Base-by-base conservation (phyloP, 2,113 vertebrate genomes). In the Hippoglossus stenolepis region DNA sequence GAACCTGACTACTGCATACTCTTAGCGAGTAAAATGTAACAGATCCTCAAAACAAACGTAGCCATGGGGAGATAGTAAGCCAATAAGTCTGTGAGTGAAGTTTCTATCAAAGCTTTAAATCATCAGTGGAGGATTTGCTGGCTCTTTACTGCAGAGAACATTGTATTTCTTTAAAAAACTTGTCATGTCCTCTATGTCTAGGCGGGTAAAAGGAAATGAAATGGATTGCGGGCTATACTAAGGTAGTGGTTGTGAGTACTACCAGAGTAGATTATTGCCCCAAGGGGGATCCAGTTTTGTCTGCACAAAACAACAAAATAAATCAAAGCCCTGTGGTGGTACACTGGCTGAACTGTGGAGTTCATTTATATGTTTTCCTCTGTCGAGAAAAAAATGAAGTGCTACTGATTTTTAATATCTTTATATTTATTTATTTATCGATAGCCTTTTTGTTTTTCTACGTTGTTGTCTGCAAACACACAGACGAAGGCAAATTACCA, bases 401-500 rank as follows among this genome's bases (percentile, higher is more conserved):
- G 58, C 68, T 78, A 75, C 75, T 70, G 38, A 66, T 85, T 76
- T 70, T 65, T 75, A 60, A 79, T 66, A 74, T 79, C 70, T 82
- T 59, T 71, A 61, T 79, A 75, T 86, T 84, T 87, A 87, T 84
- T 77, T 67, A 80, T 80, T 81, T 58, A 26, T 58, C 5, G 7
- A 60, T 68, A 15, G 45, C 58, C 20, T 64, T 77, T 77, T 75
- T 43, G 1, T 78, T 54, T 54, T 38, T 68, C 82, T 2, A 64
- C 77, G 24, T 79, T 64, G 5, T 21, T 45, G 47, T 31, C 62
- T 75, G 43, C 49, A 61, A 83, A 87, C 89, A 85, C 89, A 92
- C 93, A 93, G 85, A 89, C 78, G 62, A 90, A 89, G 90, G 91
- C 91, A 94, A 92, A 93, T 94, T 93, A 92, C 90, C 93, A 94